Percentiles rank a stretch among this genome's conserved stretches.
These are phyloP conservation scores for Dissostichus mawsoni DNA, from an alignment of 2,113 vertebrate species.

Conservation along the genomic window DNA sequence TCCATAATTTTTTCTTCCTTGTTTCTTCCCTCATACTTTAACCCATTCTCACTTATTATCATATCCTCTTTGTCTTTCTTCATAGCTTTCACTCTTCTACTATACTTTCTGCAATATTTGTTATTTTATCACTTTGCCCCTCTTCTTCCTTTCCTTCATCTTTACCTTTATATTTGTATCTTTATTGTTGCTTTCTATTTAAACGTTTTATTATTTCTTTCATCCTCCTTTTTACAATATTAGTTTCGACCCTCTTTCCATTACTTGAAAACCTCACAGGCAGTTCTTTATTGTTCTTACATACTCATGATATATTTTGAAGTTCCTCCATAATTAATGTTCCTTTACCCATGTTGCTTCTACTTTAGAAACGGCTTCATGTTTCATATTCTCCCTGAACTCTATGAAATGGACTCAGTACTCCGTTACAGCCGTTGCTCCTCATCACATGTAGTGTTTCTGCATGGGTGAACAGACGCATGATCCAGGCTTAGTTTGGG, in stretches of 20 bases:
- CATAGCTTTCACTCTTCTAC: background rate
- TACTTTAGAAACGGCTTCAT: slow-evolving; percentile 36
- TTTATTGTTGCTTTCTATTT: slow-evolving; percentile 8
- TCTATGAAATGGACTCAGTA: slow-evolving; percentile 6
- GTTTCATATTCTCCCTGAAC: slow-evolving; percentile 34
- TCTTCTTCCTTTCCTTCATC: background rate
- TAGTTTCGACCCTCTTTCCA: background rate
- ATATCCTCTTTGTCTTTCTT: slow-evolving; percentile 9
- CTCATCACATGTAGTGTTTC: background rate
- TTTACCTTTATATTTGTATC: background rate
- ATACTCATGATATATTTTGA: background rate
- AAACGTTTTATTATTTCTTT: background rate
- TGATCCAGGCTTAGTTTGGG: slow-evolving; percentile 3
- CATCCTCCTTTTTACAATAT: background rate
- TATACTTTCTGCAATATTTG: background rate
- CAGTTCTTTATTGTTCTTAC: background rate
- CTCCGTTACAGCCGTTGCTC: slow-evolving; percentile 26
- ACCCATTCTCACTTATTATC: background rate
- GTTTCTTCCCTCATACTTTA: background rate
- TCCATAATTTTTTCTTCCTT: background rate
- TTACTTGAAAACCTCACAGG: background rate
- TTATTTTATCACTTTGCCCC: background rate
- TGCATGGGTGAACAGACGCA: slow-evolving; percentile 23
- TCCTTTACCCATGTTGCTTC: background rate
- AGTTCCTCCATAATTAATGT: slow-evolving; percentile 39